Conservation (phyloP, 2,888 invertebrate species). For the Cosmopolites sordidus region DNA sequence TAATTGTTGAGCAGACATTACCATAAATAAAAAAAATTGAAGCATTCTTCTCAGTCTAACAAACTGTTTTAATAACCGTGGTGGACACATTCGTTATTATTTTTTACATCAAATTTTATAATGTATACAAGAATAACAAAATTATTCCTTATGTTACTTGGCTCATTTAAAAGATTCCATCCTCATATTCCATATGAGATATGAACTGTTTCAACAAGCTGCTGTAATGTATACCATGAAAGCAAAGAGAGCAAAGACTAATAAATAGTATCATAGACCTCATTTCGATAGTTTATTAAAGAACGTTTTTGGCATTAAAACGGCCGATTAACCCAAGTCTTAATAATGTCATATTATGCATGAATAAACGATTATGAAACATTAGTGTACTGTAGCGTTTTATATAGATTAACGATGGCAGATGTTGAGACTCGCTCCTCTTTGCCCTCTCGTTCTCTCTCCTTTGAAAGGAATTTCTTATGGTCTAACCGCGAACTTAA, state of each 20-base stretch:
- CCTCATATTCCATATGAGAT: no score
- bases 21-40: no score
- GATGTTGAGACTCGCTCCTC: constrained; percentile 2
- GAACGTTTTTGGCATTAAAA: constrained; percentile 26
- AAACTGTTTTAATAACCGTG: no score
- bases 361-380: constrained; percentile 43
- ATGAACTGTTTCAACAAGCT: no score
- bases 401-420: constrained; percentile 33
- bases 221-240: neutral
- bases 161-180: no score
- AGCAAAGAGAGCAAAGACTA: neutral
- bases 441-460: neutral
- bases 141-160: no score
- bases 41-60: no score
- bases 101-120: no score
- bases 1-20: no score
- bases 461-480: constrained; percentile 24
- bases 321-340: constrained; percentile 40
- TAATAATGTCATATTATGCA: constrained; percentile 43
- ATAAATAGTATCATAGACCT: constrained; percentile 7
- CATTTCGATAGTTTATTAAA: constrained; percentile 33
- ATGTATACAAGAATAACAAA: no score
- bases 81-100: no score
- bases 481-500: constrained; percentile 20
- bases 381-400: constrained; percentile 38